Percentiles rank a stretch among this genome's conserved stretches.
Conservation (phyloP, 2,797 vertebrate genomes). For the Sylvia borin region DNA sequence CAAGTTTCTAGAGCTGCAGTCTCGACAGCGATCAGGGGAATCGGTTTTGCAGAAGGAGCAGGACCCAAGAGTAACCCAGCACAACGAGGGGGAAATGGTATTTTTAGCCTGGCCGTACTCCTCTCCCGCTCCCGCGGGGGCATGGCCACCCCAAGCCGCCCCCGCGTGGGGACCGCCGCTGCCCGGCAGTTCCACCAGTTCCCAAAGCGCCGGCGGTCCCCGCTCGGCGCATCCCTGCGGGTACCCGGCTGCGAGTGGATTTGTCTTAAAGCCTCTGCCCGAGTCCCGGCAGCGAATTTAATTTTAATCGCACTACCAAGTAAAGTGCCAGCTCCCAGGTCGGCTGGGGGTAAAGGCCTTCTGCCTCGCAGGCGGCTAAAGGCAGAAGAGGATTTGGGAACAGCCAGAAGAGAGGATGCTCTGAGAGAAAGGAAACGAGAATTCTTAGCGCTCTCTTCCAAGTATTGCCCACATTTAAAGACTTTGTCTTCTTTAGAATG, state of each 20-base stretch:
- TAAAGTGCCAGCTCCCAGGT: not conserved
- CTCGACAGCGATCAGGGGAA: not conserved
- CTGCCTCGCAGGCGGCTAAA: not conserved
- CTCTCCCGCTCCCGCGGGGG: not conserved
- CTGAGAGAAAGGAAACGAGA: not conserved
- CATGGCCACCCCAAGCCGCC: not conserved
- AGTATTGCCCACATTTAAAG: not conserved
- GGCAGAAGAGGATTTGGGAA: not conserved
- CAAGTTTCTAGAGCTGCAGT: not conserved
- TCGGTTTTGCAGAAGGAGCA: not conserved
- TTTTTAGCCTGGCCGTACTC: not conserved
- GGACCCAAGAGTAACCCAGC: not conserved
- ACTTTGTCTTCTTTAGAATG: not conserved
- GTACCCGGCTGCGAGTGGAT: too few species aligned
- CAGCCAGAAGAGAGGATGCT: not conserved
- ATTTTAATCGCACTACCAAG: not conserved
- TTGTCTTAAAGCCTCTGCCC: not conserved
- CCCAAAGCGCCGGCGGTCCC: not conserved
- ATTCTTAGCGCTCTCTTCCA: not conserved
- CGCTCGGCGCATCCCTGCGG: not conserved
- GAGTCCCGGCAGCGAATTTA: not conserved
- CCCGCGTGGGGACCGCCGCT: fast-evolving
- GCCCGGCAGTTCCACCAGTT: fast-evolving
- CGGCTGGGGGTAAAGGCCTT: not conserved
- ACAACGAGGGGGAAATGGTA: not conserved